These are phyloP conservation scores for Capromys pilorides DNA, from an alignment of 2,797 vertebrate genomes.

Conservation along the genomic window DNA sequence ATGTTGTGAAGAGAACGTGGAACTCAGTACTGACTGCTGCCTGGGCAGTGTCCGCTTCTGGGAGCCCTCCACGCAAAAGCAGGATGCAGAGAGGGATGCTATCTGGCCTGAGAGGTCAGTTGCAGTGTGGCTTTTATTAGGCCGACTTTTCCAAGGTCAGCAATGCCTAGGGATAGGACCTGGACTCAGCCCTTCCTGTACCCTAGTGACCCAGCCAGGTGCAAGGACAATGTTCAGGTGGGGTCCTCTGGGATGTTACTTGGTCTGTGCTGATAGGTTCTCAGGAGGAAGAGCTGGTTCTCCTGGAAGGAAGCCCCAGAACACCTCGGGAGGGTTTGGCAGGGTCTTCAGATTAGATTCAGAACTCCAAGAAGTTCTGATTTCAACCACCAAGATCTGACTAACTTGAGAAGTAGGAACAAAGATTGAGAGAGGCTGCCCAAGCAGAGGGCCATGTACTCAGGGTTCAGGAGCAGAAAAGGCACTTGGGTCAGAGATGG, in stretches of 20 bases:
- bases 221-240: background rate
- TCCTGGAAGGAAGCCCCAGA: background rate
- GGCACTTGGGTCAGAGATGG: accelerated
- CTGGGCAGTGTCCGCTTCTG: accelerated
- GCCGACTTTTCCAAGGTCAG: background rate
- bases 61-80: background rate
- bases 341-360: background rate
- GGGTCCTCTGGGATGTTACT: background rate
- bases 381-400: background rate
- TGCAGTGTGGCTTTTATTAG: too few species aligned
- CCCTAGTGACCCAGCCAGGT: background rate
- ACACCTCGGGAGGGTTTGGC: background rate
- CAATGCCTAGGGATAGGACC: background rate
- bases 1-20: background rate
- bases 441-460: background rate
- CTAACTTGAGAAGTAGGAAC: background rate
- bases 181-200: background rate
- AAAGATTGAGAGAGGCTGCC: background rate
- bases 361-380: too few species aligned
- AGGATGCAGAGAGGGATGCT: background rate
- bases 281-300: background rate
- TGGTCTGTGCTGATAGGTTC: too few species aligned
- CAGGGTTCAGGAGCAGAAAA: background rate
- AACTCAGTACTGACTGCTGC: background rate
- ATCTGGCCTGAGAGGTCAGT: background rate